These are phyloP conservation scores for Neodiprion fabricii DNA, from an alignment of 1,140 invertebrate genomes.

Conservation along the genomic window DNA sequence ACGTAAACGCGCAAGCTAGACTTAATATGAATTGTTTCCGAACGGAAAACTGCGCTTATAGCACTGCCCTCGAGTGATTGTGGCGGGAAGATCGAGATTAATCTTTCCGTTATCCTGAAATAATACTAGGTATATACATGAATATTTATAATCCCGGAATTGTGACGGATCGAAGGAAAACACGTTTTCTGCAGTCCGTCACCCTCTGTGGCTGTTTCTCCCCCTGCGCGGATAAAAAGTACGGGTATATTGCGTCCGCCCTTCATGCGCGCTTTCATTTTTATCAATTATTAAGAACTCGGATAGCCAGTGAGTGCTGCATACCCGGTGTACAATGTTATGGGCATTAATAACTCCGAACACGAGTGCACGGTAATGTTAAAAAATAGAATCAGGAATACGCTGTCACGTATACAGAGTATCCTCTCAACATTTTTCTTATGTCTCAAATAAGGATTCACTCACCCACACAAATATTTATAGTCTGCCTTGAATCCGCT, in stretches of 20 bases:
- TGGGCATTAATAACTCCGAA: neutral
- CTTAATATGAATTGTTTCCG: neutral
- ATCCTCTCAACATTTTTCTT: too few species aligned
- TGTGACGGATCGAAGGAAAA: constrained; percentile 60
- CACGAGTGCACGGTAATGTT: neutral
- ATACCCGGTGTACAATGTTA: neutral
- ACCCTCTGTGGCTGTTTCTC: constrained; percentile 17
- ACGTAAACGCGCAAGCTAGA: neutral
- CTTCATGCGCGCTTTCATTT: constrained; percentile 53
- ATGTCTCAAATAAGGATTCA: too few species aligned
- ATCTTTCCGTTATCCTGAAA: neutral
- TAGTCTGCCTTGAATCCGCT: too few species aligned
- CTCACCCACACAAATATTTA: too few species aligned
- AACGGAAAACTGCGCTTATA: neutral
- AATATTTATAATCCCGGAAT: constrained; percentile 60
- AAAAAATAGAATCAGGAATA: neutral
- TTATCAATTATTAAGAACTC: constrained; percentile 63
- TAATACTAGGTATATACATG: constrained; percentile 38
- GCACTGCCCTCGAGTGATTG: too few species aligned
- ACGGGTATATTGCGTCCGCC: constrained; percentile 54
- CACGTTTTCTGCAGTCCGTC: constrained; percentile 26
- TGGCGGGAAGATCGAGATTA: too few species aligned
- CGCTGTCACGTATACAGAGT: neutral
- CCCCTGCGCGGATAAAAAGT: constrained; percentile 47
- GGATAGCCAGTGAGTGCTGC: constrained; percentile 18